Conservation (phyloP, 1,140 invertebrate species). For the Lepidurus packardi region DNA sequence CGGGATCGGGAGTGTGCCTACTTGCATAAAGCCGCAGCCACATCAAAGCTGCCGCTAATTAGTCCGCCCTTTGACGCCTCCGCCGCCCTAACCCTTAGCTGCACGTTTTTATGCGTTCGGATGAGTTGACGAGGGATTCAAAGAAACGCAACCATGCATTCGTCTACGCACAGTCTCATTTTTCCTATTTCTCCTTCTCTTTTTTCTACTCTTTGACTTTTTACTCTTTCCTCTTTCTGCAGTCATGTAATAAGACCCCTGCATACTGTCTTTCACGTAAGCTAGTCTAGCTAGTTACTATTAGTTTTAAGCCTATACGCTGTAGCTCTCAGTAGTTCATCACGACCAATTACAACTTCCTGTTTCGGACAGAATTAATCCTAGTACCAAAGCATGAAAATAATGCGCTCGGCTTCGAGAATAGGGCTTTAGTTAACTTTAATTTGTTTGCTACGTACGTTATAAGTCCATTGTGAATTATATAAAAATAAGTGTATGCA, state of each 20-base stretch:
- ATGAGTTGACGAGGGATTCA: not conserved
- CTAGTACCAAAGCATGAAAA: not conserved
- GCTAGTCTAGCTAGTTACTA: not conserved
- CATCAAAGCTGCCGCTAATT: conserved; percentile 18
- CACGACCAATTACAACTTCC: not conserved
- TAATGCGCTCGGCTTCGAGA: not conserved
- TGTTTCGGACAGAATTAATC: not conserved
- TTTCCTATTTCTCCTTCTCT: not conserved
- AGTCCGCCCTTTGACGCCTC: conserved; percentile 16
- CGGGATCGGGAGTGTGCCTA: not conserved
- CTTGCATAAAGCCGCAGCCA: conserved; percentile 4
- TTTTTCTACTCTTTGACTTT: not conserved
- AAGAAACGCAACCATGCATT: conserved; percentile 15
- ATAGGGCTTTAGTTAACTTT: too few relatives aligned
- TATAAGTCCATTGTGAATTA: too few relatives aligned
- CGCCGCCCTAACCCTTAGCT: conserved; percentile 20
- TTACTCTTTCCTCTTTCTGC: not conserved
- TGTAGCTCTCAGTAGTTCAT: not conserved
- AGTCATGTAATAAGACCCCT: not conserved
- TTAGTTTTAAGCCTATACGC: not conserved
- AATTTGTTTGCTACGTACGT: too few relatives aligned
- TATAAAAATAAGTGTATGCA: too few relatives aligned
- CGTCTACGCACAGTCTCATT: not conserved
- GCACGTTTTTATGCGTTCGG: not conserved
- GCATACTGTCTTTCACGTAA: not conserved